These are phyloP conservation scores for Rhineura floridana DNA, from an alignment of 2,113 vertebrate genomes.

Conservation along the genomic window DNA sequence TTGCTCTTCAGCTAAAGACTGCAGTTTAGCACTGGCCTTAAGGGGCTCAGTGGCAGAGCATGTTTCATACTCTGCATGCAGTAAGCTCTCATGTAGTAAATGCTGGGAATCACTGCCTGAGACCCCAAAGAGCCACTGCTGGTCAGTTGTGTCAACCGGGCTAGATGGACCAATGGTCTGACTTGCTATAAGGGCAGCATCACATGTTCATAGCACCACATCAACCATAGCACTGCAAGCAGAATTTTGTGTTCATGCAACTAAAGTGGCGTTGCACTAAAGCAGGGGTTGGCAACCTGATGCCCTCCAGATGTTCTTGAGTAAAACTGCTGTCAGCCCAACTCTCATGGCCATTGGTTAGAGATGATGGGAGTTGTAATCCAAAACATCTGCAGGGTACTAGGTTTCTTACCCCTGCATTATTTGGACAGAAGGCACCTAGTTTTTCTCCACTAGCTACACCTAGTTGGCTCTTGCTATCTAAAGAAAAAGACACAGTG, in stretches of 20 bases:
- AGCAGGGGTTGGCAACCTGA: neutral
- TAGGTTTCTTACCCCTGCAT: too few relatives aligned
- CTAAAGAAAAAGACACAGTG: neutral
- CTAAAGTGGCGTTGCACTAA: neutral
- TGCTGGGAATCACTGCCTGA: neutral
- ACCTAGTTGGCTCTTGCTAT: neutral
- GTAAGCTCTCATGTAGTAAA: neutral
- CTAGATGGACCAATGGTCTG: neutral
- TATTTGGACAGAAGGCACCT: neutral
- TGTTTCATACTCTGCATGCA: neutral
- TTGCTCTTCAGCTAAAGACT: neutral
- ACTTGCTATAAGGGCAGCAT: neutral
- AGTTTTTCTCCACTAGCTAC: neutral
- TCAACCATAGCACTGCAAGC: neutral
- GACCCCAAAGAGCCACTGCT: neutral
- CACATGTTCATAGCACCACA: neutral
- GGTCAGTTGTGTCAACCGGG: neutral
- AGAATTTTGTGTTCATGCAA: neutral
- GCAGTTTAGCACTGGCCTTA: neutral
- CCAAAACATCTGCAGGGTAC: too few relatives aligned
- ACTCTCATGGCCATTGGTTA: too few relatives aligned
- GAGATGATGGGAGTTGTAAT: too few relatives aligned
- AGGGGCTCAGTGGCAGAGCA: neutral
- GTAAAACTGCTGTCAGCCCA: too few relatives aligned
- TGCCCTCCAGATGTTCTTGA: too few relatives aligned